Base-by-base conservation (phyloP, 1,140 invertebrate genomes). In the Hylyphantes graminicola region DNA sequence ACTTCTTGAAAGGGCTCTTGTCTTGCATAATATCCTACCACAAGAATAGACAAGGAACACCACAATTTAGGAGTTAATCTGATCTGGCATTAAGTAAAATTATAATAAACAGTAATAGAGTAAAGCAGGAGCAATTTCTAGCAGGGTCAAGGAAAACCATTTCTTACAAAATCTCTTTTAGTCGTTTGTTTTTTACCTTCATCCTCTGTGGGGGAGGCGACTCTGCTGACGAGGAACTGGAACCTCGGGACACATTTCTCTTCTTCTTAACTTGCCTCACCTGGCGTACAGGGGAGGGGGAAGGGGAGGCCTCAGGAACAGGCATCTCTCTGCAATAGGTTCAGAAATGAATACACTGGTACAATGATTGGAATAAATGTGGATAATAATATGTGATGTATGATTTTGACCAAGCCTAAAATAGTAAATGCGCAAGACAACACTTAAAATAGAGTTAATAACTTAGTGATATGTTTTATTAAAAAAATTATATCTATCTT, bases 231-330 rank as follows among this genome's bases (percentile, higher is more conserved):
- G 82, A 85, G 13, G 82, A 77, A 53, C 73, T 76, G 8, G 82
- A 85, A n/a, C 61, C 72, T 50, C 64, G 48, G 48, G 73, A 76
- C 3, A 55, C 57, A 13, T 85, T 76, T 1, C 82, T 15, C n/a
- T 85, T 85, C 54, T 85, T 76, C 55, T 85, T 85, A 1, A 85
- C 74, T 55, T 83, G 80, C 7, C 82, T 63, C 11, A 85, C 65
- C n/a, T 85, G 53, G 61, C 82, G 82, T 53, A 77, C 73, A 54
- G 82, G 82, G 12, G 82, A 85, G 19, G 74, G 73, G 8, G 82
- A 77, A 13, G 65, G 70, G n/a, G 82, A 83, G 8, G 11, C 17
- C 35, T 21, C 11, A 1, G 65, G 65, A 15, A 48, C 21, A 35
- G 65, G 17, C 6, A 68, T 15, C 51, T 68, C 51, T 51, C 68